Base-by-base conservation (phyloP, 2,113 vertebrate species). In the Pteropus alecto region DNA sequence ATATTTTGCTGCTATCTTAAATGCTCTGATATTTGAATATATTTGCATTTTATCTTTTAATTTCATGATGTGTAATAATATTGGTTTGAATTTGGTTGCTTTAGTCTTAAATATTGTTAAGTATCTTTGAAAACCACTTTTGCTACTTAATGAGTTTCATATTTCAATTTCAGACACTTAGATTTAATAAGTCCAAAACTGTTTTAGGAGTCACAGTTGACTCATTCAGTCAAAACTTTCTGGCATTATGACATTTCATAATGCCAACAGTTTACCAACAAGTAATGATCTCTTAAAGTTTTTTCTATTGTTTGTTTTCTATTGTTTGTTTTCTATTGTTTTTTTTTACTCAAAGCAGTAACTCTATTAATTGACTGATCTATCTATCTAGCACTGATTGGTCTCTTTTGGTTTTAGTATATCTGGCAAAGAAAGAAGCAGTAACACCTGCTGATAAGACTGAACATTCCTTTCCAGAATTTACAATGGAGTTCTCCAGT, bases 401-500 rank as follows among this genome's bases (percentile, higher is more conserved):
- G 19, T 82, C 60, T 85, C 38, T 82, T 56, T 83, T n/a, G 35
- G 33, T 48, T 56, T 95, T 68, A 54, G 33, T 33, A 9, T 71
- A 65, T 35, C 92, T 43, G 41, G 77, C 5, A 0, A 63, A 82
- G 71, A 95, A 94, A 96, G 91, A 90, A 92, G 93, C 96, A 98
- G 95, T 97, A 98, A 98, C 98, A 98, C 93, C 98, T 98, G 97
- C 98, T 98, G 98, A 97, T 51, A 93, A 97, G 93, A 97, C 38
- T 92, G 94, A 6, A 82, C 9, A 77, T 76, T 58, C 5, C 0
- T 79, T 94, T 93, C 86, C 35, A 54, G 48, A 92, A 90, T 83
- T 78, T 71, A 87, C 38, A 67, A 1, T 56, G 16, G 24, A 65
- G 15, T 79, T 87, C 33, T 4, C 35, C 15, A 60, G 6, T 84